Conservation (phyloP, 1,140 invertebrate species). For the Diorhabda elongata region DNA sequence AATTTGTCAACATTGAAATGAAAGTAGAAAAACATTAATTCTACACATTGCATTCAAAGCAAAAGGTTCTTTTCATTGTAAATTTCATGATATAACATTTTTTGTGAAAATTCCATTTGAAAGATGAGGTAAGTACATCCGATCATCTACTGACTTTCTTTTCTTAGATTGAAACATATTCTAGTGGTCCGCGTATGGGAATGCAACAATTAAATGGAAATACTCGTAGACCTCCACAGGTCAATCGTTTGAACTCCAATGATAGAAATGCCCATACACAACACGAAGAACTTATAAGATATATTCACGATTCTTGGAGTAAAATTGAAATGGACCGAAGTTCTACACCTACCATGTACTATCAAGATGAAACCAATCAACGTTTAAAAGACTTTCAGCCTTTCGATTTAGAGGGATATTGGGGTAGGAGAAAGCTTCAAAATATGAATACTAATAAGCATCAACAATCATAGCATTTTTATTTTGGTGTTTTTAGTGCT, state of each 20-base stretch:
- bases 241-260: constrained; percentile 28
- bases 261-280: constrained; percentile 37
- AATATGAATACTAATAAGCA: constrained; percentile 35
- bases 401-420: constrained; percentile 59
- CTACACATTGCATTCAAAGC: not conserved
- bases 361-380: constrained; percentile 41
- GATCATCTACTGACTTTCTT: not conserved
- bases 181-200: constrained; percentile 40
- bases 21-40: not conserved
- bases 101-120: not conserved
- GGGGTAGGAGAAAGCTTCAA: constrained; percentile 56
- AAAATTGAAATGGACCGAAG: constrained; percentile 43
- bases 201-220: constrained; percentile 41
- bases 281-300: constrained; percentile 46
- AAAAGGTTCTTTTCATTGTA: not conserved
- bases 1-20: constrained; percentile 3
- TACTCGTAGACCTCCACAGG: constrained; percentile 30
- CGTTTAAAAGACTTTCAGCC: constrained; percentile 55
- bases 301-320: constrained; percentile 45
- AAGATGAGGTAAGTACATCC: not conserved
- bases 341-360: constrained; percentile 37
- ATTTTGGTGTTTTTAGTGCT: constrained; percentile 4
- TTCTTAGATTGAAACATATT: not conserved
- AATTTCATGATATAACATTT: not conserved
- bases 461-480: constrained; percentile 31